Evolutionary conservation across 64 coral and sea anemone species (phyloP).

Genomic region (Stichodactyla mertensii): DNA sequence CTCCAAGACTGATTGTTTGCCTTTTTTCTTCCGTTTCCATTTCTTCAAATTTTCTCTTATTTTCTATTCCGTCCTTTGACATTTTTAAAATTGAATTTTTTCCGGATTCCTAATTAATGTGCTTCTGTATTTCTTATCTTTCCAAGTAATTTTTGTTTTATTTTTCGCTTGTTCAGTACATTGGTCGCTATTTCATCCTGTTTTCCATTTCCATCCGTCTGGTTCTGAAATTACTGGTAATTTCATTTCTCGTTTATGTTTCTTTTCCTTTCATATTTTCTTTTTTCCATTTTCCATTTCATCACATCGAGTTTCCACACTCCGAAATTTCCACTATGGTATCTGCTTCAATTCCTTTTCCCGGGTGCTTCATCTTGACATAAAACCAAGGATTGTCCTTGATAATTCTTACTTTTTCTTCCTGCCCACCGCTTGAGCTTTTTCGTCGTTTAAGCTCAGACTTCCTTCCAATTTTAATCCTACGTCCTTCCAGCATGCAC

Average conservation of each 20-base stretch:
- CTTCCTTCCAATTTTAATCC: constrained; percentile 10
- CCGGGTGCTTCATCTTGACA: background rate
- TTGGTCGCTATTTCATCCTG: too few species aligned
- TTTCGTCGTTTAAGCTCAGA: constrained; percentile 15
- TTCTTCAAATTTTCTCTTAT: background rate
- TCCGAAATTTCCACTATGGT: background rate
- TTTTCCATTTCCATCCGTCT: too few species aligned
- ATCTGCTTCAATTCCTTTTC: background rate
- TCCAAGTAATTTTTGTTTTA: too few species aligned
- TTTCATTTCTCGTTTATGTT: background rate
- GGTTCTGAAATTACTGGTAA: too few species aligned
- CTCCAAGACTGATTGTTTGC: background rate
- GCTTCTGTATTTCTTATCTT: too few species aligned
- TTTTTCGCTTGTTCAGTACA: too few species aligned
- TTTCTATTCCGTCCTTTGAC: too few species aligned
- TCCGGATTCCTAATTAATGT: too few species aligned
- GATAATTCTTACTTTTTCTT: background rate
- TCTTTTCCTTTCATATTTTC: background rate
- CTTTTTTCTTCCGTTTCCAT: background rate
- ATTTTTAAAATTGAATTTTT: too few species aligned
- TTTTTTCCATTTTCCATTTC: background rate
- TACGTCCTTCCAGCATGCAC: background rate
- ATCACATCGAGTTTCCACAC: background rate
- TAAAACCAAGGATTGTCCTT: background rate
- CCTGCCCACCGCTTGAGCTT: background rate